These are phyloP conservation scores for Papilio helenus DNA, from an alignment of 1,140 invertebrate genomes.

Conservation along the genomic window DNA sequence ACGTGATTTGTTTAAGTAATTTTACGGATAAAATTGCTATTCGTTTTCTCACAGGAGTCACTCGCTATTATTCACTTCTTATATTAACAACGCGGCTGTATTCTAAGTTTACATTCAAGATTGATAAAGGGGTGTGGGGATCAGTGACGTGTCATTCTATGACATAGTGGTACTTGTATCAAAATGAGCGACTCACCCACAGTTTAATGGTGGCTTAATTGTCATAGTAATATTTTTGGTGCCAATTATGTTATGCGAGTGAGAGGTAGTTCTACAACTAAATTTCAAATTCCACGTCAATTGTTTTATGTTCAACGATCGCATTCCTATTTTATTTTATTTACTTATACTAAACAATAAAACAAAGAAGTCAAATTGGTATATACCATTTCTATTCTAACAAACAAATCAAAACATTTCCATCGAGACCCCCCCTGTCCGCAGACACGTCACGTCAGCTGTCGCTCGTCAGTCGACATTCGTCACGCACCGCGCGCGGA, in stretches of 20 bases:
- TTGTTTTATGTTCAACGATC: not conserved
- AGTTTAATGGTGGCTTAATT: not conserved
- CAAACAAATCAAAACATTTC: slow-evolving; percentile 27
- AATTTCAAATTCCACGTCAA: not conserved
- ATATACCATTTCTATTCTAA: not conserved
- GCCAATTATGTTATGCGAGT: not conserved
- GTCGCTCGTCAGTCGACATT: slow-evolving; percentile 65
- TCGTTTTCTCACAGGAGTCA: not conserved
- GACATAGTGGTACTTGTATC: not conserved
- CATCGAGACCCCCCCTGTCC: slow-evolving; percentile 8
- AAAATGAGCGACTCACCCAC: not conserved
- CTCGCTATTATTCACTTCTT: not conserved
- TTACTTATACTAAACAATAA: not conserved
- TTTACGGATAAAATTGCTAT: not conserved
- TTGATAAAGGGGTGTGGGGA: not conserved
- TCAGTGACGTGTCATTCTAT: not conserved
- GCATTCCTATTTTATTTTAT: not conserved
- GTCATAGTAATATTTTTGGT: not conserved
- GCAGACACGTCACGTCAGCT: slow-evolving; percentile 41
- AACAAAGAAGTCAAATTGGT: not conserved
- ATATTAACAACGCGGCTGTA: not conserved
- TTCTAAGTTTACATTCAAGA: not conserved
- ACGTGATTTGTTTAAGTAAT: not conserved
- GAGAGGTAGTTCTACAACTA: not conserved
- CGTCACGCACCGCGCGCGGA: slow-evolving; percentile 62